Conservation (phyloP, 2,113 vertebrate species). For the Setophaga kirtlandii region DNA sequence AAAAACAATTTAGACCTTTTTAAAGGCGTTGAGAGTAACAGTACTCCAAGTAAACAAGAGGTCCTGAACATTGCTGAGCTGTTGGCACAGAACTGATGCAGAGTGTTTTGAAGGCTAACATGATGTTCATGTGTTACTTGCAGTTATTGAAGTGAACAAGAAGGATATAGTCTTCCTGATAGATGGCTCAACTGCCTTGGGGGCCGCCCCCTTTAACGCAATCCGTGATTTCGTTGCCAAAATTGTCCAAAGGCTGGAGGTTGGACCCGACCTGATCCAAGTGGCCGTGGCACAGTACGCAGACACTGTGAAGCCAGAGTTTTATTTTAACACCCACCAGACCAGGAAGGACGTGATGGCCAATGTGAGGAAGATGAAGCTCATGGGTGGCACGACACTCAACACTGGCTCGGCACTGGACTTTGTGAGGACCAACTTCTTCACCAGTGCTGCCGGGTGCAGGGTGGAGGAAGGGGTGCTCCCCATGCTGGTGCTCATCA, state of each 20-base stretch:
- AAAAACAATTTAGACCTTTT: background rate
- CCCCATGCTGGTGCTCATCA: constrained; percentile 86
- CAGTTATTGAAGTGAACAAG: constrained; percentile 86
- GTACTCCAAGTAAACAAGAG: background rate
- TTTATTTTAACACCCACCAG: constrained; percentile 81
- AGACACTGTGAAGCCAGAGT: constrained; percentile 77
- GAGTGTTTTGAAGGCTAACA: background rate
- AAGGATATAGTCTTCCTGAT: constrained; percentile 95
- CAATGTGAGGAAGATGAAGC: constrained; percentile 74
- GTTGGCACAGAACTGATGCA: background rate
- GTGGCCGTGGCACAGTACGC: constrained; percentile 86
- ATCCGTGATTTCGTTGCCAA: constrained; percentile 84
- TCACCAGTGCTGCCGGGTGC: constrained; percentile 79
- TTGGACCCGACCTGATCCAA: constrained; percentile 87
- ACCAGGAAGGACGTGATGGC: constrained; percentile 68
- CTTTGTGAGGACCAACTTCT: constrained; percentile 82
- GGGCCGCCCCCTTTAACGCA: constrained; percentile 68
- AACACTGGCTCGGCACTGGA: constrained; percentile 88
- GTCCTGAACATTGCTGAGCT: background rate
- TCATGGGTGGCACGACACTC: constrained; percentile 65
- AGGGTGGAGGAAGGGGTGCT: constrained; percentile 81
- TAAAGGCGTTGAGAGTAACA: background rate
- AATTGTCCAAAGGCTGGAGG: constrained; percentile 84
- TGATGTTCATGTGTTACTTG: constrained; percentile 55
- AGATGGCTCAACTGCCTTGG: constrained; percentile 85